A percentile compares a stretch with the other conserved stretches of the same genome.
phyloP scores from a whole-genome alignment of 2,113 vertebrate species.

The Regulus satrapa region DNA sequence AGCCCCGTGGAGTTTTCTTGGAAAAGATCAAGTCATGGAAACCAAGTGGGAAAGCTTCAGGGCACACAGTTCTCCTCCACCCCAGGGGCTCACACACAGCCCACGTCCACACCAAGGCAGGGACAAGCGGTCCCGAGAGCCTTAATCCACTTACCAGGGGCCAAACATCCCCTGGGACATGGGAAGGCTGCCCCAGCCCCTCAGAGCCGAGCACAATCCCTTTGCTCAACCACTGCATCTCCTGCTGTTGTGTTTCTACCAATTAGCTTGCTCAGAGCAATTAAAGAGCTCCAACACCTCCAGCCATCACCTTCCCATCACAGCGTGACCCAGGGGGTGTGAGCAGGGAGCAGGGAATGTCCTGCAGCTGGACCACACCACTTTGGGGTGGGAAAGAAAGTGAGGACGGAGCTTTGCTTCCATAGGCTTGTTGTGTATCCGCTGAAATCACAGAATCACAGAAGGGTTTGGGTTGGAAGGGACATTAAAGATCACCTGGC shows the following conservation, averaged over 20 bases:
- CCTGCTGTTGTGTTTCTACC: neutral
- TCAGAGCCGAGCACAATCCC: accelerated
- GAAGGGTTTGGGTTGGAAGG: neutral
- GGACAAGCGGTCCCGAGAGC: accelerated
- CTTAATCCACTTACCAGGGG: accelerated
- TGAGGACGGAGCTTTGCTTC: neutral
- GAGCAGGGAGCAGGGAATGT: neutral
- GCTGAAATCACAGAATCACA: neutral
- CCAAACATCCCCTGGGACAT: accelerated
- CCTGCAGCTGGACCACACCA: accelerated
- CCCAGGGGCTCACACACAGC: neutral
- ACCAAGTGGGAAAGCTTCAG: accelerated
- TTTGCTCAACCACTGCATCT: accelerated
- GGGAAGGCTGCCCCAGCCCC: accelerated
- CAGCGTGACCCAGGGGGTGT: accelerated
- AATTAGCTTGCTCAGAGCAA: neutral
- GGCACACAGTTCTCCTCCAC: neutral
- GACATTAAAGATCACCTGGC: neutral
- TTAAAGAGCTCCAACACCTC: neutral
- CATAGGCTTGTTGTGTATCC: accelerated
- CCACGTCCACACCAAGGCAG: accelerated
- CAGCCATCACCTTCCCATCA: neutral
- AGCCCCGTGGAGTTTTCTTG: accelerated
- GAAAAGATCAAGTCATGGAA: accelerated
- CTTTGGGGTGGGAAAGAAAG: neutral